Evolutionary conservation across 2,888 invertebrate species (phyloP), one percentile per base, ranked within the genome.

Genomic region (Nymphalis urticae): DNA sequence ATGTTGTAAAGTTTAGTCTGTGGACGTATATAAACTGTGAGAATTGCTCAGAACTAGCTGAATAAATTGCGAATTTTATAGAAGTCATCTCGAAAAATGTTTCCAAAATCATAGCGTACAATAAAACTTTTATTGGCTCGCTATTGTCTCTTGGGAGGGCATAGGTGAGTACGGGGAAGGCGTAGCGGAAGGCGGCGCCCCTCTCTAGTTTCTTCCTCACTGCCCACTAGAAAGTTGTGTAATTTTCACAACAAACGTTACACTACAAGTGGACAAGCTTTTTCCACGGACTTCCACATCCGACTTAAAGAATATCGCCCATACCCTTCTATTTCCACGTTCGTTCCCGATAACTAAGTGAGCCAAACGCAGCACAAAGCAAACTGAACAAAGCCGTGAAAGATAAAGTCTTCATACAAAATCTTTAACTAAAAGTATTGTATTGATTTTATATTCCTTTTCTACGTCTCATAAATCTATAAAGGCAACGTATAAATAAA

Each of bases 111-210:
- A 90, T 88, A 87, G 88, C 84, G 82, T 72, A 81, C 85, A 85
- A 85, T 89, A 89, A 89, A 90, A 90, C 84, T 89, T 90, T 89
- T 89, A 90, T 89, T 89, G 85, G 85, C 83, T 85, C 80, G 83
- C 84, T 84, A 86, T 88, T 86, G 87, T 87, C 85, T 85, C 81
- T 77, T 70, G 81, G 80, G 81, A 81, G 76, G 73, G 75, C 76
- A 75, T 76, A 77, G 79, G 79, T 78, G 76, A 76, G 75, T 67
- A 76, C 76, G 73, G 76, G 71, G 72, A 70, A 71, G 69, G 74
- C 73, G 72, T 65, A 70, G 68, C 77, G 79, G 79, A 74, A 73
- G 75, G 72, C 69, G 59, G 63, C 73, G 63, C 75, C 74, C 73
- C 75, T 68, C 65, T 73, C 72, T 56, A 71, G 69, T 68, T 68